These are phyloP conservation scores for Gallinago media DNA, from an alignment of 2,113 vertebrate species.

Conservation along the genomic window DNA sequence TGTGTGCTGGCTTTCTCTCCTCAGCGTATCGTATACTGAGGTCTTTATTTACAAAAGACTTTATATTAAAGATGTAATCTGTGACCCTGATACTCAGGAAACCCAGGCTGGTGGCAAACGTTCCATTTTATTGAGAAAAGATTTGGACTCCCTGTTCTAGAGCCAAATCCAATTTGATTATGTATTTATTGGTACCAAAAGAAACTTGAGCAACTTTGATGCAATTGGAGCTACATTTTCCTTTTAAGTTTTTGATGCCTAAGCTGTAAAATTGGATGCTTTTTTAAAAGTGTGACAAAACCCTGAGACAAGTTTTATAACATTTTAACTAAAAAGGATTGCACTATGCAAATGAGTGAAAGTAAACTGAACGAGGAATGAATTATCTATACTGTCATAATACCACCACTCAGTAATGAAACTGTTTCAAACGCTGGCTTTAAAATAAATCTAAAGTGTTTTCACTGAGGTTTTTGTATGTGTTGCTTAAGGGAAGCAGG, in stretches of 20 bases:
- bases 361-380: conserved; percentile 35
- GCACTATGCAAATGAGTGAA: conserved; percentile 29
- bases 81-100: not conserved
- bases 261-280: conserved; percentile 13
- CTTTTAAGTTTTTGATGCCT: not conserved
- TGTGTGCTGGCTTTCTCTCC: not conserved
- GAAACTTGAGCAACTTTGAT: conserved; percentile 26
- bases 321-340: conserved; percentile 43
- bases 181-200: not conserved
- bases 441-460: not conserved
- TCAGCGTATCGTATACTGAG: rapidly evolving
- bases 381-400: conserved; percentile 22
- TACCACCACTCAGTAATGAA: conserved; percentile 16
- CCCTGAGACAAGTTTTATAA: conserved; percentile 15
- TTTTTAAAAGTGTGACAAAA: conserved; percentile 49
- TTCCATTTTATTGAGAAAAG: not conserved
- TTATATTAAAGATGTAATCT: not conserved
- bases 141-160: not conserved
- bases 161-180: not conserved
- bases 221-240: not conserved
- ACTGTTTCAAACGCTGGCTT: conserved; percentile 13
- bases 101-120: not conserved
- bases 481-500: not conserved
- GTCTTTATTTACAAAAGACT: not conserved
- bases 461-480: not conserved